A percentile compares a stretch with the other conserved stretches of the same genome.
phyloP scores from a whole-genome alignment of 1,140 invertebrate species.

The Carposina sasakii region DNA sequence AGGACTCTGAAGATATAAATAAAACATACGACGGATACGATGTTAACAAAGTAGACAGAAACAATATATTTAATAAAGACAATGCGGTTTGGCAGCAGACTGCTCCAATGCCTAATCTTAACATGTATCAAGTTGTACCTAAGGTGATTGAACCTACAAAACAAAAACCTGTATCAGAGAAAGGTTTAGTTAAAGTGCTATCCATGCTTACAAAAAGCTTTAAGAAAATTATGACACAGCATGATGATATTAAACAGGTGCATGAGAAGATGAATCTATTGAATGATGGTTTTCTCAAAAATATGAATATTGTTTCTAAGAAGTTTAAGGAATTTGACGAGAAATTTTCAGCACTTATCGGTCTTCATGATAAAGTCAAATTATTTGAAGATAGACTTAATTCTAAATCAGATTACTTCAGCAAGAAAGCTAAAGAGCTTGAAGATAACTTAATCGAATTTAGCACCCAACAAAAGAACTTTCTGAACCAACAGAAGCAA shows the following conservation, averaged over 20 bases:
- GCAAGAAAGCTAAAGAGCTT: constrained; percentile 40
- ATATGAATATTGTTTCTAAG: constrained; percentile 27
- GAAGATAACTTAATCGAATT: constrained; percentile 48
- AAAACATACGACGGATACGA: constrained; percentile 33
- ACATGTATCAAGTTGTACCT: constrained; percentile 38
- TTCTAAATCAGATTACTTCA: constrained; percentile 32
- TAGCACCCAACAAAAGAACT: constrained; percentile 56
- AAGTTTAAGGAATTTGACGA: constrained; percentile 49
- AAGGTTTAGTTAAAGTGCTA: constrained; percentile 50
- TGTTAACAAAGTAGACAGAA: constrained; percentile 29
- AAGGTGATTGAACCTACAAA: constrained; percentile 25
- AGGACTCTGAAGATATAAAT: constrained; percentile 33
- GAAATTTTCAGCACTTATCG: constrained; percentile 40
- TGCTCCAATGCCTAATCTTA: constrained; percentile 24
- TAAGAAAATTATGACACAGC: constrained; percentile 60
- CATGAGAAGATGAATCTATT: constrained; percentile 33
- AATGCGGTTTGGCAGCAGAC: constrained; percentile 36
- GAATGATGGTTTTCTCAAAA: constrained; percentile 47
- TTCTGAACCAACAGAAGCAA: constrained; percentile 50
- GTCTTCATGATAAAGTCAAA: constrained; percentile 39
- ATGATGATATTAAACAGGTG: constrained; percentile 51
- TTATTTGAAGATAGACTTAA: constrained; percentile 32
- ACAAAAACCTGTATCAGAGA: constrained; percentile 43
- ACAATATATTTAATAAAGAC: constrained; percentile 37
- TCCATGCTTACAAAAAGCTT: constrained; percentile 56